Evolutionary conservation across 2,888 invertebrate species (phyloP).

Genomic region (Chydorus sphaericus): DNA sequence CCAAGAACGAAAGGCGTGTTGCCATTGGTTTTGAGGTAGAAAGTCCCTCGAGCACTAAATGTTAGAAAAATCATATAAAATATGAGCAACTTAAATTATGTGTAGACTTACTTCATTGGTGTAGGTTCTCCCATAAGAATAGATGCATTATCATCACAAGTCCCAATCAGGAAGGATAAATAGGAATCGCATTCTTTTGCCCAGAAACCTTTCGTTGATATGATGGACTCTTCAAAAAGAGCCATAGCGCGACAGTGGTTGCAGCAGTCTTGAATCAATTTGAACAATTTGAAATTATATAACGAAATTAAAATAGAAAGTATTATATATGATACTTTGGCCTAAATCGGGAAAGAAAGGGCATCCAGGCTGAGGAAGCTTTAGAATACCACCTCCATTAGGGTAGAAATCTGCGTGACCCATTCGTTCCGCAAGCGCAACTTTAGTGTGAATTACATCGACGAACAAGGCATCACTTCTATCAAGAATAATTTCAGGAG

Average conservation of each 20-base stretch:
- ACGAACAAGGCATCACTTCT: not conserved
- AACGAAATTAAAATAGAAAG: not conserved
- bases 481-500: not conserved
- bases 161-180: not conserved
- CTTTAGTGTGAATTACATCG: constrained; percentile 9
- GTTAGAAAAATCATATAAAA: too few species aligned
- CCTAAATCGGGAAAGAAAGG: not conserved
- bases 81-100: not conserved
- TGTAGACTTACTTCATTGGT: not conserved
- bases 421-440: not conserved
- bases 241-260: not conserved
- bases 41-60: constrained; percentile 9
- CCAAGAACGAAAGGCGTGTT: not conserved
- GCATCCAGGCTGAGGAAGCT: not conserved
- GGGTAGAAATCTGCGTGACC: constrained; percentile 4
- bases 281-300: too few species aligned
- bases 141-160: not conserved
- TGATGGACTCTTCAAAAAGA: not conserved
- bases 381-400: not conserved
- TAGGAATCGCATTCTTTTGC: not conserved
- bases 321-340: not conserved
- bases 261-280: not conserved
- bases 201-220: not conserved
- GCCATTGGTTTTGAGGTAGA: constrained; percentile 1
- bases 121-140: not conserved